Evolutionary conservation across 1,140 invertebrate species (phyloP), one percentile per base, ranked within the genome.

Genomic region (Helicoverpa zea): DNA sequence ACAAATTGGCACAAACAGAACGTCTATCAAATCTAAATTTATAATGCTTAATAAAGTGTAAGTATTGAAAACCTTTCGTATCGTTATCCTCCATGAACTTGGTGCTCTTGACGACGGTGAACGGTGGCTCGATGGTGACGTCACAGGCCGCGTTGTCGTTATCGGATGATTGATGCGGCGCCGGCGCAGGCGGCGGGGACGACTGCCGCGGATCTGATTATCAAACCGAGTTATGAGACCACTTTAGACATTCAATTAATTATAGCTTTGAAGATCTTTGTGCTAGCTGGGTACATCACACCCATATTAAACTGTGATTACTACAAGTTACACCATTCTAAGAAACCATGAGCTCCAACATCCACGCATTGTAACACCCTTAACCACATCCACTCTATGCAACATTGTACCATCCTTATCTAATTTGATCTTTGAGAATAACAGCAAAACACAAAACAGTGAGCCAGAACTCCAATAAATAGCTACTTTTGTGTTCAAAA

Each of bases 21-120:
- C 23, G 23, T 23, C 23, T 23, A 23, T 23, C 23, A 23, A 23
- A 23, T 23, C 23, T 23, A 23, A 35, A 7, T 58, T 58, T 14
- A 63, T 12, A 51, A 35, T 66, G 13, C 23, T 23, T 23, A 23
- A 23, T 23, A 23, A 23, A 1, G 23, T 23, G 2, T 23, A 23
- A 23, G 23, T 23, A 23, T 11, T n/a, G 70, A 13, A 14, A 10
- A 81, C 80, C 80, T 61, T 72, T 81, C 14, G 52, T 81, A 14
- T 72, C 66, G 18, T 81, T 74, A 10, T 81, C 64, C 29, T 78
- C 74, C 35, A 84, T 72, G 12, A 79, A 81, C 18, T 76, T 68
- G 11, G 35, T 79, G 47, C 59, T 58, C 35, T 82, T 82, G 35
- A 80, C 82, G 23, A 84, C 80, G 1, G 68, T 16, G 51, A 81